These are phyloP conservation scores for Cataglyphis altisquamis DNA, from an alignment of 2,888 invertebrate genomes.

Conservation along the genomic window DNA sequence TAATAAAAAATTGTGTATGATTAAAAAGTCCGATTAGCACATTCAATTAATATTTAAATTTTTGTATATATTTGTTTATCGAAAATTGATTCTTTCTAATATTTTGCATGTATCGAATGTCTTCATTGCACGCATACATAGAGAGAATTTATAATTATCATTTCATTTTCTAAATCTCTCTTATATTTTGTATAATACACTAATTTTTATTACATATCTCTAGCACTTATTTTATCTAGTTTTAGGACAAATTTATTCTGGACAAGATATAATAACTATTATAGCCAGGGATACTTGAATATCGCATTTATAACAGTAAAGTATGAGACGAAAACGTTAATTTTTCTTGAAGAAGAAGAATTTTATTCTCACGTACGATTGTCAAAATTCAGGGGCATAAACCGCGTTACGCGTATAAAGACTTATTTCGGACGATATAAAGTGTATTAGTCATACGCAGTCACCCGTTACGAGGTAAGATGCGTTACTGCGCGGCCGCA, in stretches of 20 bases:
- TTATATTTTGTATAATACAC: neutral
- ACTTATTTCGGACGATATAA: neutral
- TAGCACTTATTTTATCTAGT: neutral
- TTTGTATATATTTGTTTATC: neutral
- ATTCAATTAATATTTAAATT: neutral
- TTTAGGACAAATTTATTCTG: neutral
- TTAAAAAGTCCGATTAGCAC: too few relatives aligned
- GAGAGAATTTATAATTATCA: neutral
- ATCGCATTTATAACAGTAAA: neutral
- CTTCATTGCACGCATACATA: neutral
- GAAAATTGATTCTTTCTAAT: neutral
- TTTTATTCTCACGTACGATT: neutral
- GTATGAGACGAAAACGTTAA: neutral
- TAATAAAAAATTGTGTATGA: neutral
- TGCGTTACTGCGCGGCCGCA: slow-evolving; percentile 28
- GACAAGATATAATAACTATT: neutral
- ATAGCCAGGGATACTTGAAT: neutral
- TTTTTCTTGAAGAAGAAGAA: neutral
- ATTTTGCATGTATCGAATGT: neutral
- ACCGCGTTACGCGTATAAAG: slow-evolving; percentile 10
- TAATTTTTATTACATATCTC: neutral
- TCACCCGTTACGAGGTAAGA: slow-evolving; percentile 7
- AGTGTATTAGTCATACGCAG: neutral
- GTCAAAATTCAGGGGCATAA: neutral
- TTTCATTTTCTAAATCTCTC: neutral